phyloP scores from a whole-genome alignment of 2,113 vertebrate genomes.

The Ornithorhynchus anatinus region DNA sequence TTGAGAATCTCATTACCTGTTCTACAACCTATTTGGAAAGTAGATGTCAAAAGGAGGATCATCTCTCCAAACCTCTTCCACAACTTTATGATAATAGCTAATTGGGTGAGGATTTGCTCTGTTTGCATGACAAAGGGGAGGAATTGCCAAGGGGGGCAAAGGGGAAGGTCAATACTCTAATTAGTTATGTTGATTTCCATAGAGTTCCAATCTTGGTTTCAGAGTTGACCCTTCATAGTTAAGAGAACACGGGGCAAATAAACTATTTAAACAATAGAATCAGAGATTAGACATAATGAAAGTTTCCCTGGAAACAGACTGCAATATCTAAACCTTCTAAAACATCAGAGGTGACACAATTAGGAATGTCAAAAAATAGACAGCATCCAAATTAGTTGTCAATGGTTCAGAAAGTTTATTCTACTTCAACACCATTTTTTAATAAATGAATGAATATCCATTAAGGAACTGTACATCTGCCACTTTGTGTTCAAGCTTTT shows the following conservation, averaged over 20 bases:
- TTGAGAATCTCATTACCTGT: no score
- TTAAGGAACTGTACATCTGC: not conserved
- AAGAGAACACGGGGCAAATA: not conserved
- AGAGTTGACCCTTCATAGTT: slow-evolving; percentile 13
- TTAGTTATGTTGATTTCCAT: slow-evolving; percentile 30
- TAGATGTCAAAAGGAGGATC: no score
- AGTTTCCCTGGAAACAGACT: slow-evolving; percentile 39
- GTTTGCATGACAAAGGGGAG: slow-evolving; percentile 9
- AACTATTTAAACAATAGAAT: slow-evolving; percentile 36
- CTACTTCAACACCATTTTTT: slow-evolving; percentile 12
- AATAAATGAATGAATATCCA: not conserved
- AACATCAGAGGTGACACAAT: slow-evolving; percentile 30
- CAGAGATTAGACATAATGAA: slow-evolving; percentile 36
- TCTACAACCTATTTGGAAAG: no score
- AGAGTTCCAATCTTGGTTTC: slow-evolving; percentile 24
- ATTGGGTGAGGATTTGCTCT: slow-evolving; percentile 27
- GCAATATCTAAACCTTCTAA: slow-evolving; percentile 32
- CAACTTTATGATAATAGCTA: slow-evolving; percentile 30
- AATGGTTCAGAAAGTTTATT: slow-evolving; percentile 19
- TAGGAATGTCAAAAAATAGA: slow-evolving; percentile 19
- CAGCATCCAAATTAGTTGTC: slow-evolving; percentile 11
- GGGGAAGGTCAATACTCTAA: slow-evolving; percentile 18
- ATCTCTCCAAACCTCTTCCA: not conserved
- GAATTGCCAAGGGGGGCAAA: not conserved
- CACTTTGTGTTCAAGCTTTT: slow-evolving; percentile 1